Percentiles rank a stretch among this genome's conserved stretches.
Evolutionary conservation across 2,797 vertebrate species (phyloP).

Genomic region (Anguilla marmorata): DNA sequence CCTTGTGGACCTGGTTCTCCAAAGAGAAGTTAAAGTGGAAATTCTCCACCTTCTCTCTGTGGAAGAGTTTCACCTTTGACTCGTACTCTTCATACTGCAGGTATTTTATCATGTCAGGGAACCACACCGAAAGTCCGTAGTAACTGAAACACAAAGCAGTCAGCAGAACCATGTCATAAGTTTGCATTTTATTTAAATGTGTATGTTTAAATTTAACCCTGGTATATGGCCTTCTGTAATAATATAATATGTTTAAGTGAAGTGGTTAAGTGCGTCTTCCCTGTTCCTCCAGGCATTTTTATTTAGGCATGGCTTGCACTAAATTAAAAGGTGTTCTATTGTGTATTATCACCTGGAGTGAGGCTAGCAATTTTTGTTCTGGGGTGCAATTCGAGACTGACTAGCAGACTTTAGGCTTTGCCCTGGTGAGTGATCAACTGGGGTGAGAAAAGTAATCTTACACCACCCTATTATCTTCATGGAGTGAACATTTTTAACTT

Average conservation of each 20-base stretch:
- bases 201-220: neutral
- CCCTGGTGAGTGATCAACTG: neutral
- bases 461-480: neutral
- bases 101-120: constrained; percentile 96
- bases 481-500: neutral
- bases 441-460: neutral
- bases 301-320: neutral
- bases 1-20: constrained; percentile 88
- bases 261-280: neutral
- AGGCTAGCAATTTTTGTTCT: too few species aligned
- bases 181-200: too few species aligned
- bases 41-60: constrained; percentile 76
- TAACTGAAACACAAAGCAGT: constrained; percentile 74
- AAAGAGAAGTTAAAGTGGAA: constrained; percentile 92
- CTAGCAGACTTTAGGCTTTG: neutral
- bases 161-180: neutral
- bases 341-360: neutral
- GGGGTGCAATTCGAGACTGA: too few species aligned
- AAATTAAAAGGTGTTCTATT: neutral
- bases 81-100: constrained; percentile 86
- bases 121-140: constrained; percentile 94
- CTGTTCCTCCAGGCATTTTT: neutral
- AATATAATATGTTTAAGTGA: too few species aligned
- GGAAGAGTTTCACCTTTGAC: constrained; percentile 79
- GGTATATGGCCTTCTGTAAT: too few species aligned